Evolutionary conservation across 2,888 invertebrate genomes (phyloP), one percentile per base, ranked within the genome.

Genomic region (Zonitis immaculata): DNA sequence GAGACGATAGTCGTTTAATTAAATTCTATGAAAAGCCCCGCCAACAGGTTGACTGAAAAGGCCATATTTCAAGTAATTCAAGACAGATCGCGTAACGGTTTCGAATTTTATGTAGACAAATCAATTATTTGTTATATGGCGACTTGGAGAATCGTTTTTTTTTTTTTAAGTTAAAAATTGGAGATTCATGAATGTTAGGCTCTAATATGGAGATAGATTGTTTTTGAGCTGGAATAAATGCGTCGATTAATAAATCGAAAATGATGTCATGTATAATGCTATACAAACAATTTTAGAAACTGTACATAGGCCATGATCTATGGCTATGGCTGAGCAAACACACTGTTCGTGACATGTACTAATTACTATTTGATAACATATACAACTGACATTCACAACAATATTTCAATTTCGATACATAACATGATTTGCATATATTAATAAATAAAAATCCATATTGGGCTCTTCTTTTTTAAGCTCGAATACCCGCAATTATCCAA

Each of bases 301-400:
- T 52, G 56, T 56, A 52, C 49, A 52, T 56, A 56, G 18, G n/a
- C 60, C 53, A 57, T 60, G 60, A 62, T 62, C 60, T 60, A 62
- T 62, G 49, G 53, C 54, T 47, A 16, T 12, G 52, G 51, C 57
- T 52, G 56, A 47, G 52, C 59, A 59, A 62, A 62, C 60, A 58
- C 52, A 51, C 62, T 62, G 62, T 54, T 52, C 46, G 51, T 59
- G 62, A 62, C 62, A 58, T 59, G 47, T 58, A 56, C 59, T 62
- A 62, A 62, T 62, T 61, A 61, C 61, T 61, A 61, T 61, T 59
- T 61, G 62, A 62, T 62, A 57, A 52, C 56, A 48, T 51, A 51
- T 50, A 45, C 46, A 56, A 51, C 55, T 58, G 58, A 53, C 58
- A 58, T 53, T 54, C 56, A 55, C 51, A 56, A 55, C 51, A 52